Base-by-base conservation (phyloP, 1,140 invertebrate species). In the Bombus terrestris region DNA sequence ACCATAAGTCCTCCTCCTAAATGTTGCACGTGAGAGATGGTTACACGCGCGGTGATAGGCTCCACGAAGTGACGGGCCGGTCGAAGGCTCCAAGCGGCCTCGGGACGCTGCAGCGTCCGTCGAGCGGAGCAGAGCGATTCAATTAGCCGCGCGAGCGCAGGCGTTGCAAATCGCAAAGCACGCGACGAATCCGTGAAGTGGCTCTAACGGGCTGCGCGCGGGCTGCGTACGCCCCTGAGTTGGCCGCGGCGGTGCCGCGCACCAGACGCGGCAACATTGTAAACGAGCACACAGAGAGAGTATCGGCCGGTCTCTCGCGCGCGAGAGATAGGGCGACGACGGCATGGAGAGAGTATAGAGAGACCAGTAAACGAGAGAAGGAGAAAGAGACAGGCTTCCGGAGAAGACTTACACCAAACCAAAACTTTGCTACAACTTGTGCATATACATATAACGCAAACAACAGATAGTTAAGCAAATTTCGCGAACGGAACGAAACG, bases 191-290 rank as follows among this genome's bases (percentile, higher is more conserved):
- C 88, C 72, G 89, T 82, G 85, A 81, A 84, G 74, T 76, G 84
- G 81, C 77, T 79, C 53, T 82, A 89, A 86, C 88, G 88, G 84
- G 83, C 79, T 87, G 86, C 80, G 79, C 85, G 75, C 87, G 80
- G 43, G 64, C 35, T 71, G 84, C 80, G 84, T 88, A 87, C 85
- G 85, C 81, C 83, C 83, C 84, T 89, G 89, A 76, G 59, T 62
- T 76, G 89, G 89, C 72, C 83, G 83, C 89, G 80, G 62, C 89
- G 79, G 15, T 86, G 89, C 86, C 68, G 83, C 68, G 75, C 80
- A 81, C 76, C 87, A 88, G 88, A 91, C 88, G 89, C 92, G 92
- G 92, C 93, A 93, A 93, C 93, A 92, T 93, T 93, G 93, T 93
- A 93, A 86, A 81, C 82, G 78, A 76, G 79, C 73, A 25, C 37